Evolutionary conservation across 2,113 vertebrate genomes (phyloP), one percentile per base, ranked within the genome.

Genomic region (Numenius arquata): DNA sequence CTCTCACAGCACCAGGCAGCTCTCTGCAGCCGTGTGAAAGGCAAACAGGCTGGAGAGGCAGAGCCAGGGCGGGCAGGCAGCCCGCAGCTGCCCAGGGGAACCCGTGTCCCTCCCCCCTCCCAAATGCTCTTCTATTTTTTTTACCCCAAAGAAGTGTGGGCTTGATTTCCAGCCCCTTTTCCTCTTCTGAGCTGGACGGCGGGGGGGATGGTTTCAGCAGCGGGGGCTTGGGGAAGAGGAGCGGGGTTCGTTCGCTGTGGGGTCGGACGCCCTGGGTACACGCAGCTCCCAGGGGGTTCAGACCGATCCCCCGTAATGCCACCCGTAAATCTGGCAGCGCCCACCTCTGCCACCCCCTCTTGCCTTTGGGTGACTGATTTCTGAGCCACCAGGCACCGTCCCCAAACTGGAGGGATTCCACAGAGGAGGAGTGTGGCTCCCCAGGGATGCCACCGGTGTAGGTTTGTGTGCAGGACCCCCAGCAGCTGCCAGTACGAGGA

Each of bases 1-100:
- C 95, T 97, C 85, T 94, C 38, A 0, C 38, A 95, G 95, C 96
- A 94, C 96, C 97, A 82, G 84, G 96, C 58, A 71, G 66, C 53
- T 95, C 84, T 75, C 83, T 89, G 84, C 6, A 11, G 74, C 95
- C 66, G 14, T 97, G 89, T 83, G 95, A 96, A 97, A 95, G 47
- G 70, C 95, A 88, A 83, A 80, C 88, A 77, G 89, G 66, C 84
- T 70, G 76, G 12, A 76, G 83, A 80, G 53, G 68, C 91, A 88
- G 53, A 0, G 27, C 55, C 0, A 3, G 59, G 61, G 52, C 0
- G 3, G 63, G 53, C 80, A 74, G 32, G 72, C 78, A 87, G 80
- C 67, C 65, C 11, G 0, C 83, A 86, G 92, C 90, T 95, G 94
- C 87, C 72, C 13, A 0, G 25, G 34, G 53, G 74, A 67, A 22